Base-by-base conservation (phyloP, 2,888 invertebrate species). In the Amblyjoppa proteus region DNA sequence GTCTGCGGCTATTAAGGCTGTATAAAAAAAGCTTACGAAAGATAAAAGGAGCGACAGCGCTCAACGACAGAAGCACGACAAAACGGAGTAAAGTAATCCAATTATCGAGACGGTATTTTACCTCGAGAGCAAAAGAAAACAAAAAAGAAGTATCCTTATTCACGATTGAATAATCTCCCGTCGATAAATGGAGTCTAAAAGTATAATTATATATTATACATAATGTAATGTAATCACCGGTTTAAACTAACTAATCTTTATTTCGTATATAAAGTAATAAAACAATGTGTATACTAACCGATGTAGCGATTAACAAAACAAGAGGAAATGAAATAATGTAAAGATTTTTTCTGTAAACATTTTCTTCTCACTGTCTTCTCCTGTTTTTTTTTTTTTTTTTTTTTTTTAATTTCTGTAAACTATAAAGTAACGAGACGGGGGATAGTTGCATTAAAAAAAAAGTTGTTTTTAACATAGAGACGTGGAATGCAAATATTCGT, bases 251-350 rank as follows among this genome's bases (percentile, higher is more conserved):
- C 90, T 91, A 90, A 91, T 87, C 70, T 93, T 93, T 92, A 92
- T 92, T 93, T 93, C 92, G 87, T 93, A 81, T 81, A 88, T 86
- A 84, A 84, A 86, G 81, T 84, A 92, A 91, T 89, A 16, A 87
- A 92, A 93, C 91, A 91, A 91, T 89, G 89, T 90, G 91, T 91
- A 91, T 90, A 91, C 90, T 90, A 91, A 91, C 88, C 83, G 83
- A 68, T 83, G 85, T 83, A 86, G 85, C 74, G 83, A 61, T 28
- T 16, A 56, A 56, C 58, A 56, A 70, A 70, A 74, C 68, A 66
- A 31, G 76, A 77, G 69, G 73, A 79, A 82, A 83, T 66, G 58
- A 83, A 80, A 83, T 79, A 70, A 61, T 70, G 45, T 70, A 83
- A 83, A 83, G 73, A 83, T 79, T 83, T 79, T 85, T 85, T 85